Evolutionary conservation across 2,113 vertebrate species (phyloP).

Genomic region (Hippolais icterina): DNA sequence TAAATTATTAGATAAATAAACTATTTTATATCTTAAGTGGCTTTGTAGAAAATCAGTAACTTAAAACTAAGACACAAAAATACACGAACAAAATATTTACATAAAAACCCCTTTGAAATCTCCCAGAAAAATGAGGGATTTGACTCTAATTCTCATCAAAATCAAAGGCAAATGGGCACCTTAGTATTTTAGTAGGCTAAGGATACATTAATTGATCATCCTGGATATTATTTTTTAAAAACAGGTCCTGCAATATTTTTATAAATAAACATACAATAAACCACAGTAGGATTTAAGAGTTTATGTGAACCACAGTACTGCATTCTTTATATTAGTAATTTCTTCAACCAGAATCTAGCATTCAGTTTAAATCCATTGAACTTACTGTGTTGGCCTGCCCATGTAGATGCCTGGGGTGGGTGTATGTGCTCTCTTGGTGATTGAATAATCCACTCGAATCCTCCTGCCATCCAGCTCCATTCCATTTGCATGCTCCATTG

Average conservation of each 20-base stretch:
- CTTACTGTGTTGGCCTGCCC: constrained; percentile 92
- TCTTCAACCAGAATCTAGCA: neutral
- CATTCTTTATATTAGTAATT: neutral
- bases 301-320: neutral
- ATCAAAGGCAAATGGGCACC: neutral
- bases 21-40: neutral
- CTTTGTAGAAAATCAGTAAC: neutral
- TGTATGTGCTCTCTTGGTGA: constrained; percentile 92
- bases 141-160: neutral
- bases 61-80: neutral
- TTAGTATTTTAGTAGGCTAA: neutral
- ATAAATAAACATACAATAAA: neutral
- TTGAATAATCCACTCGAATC: constrained; percentile 92
- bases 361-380: neutral
- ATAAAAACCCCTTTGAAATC: neutral
- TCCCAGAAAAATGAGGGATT: neutral
- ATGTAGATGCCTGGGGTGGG: constrained; percentile 94
- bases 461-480: constrained; percentile 93
- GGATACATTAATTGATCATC: neutral
- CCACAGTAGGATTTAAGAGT: neutral
- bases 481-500: constrained; percentile 91
- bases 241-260: neutral
- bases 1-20: neutral
- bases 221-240: neutral
- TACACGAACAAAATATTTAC: neutral